These are phyloP conservation scores for Phoenicopterus ruber DNA, from an alignment of 2,113 vertebrate species.

Conservation along the genomic window DNA sequence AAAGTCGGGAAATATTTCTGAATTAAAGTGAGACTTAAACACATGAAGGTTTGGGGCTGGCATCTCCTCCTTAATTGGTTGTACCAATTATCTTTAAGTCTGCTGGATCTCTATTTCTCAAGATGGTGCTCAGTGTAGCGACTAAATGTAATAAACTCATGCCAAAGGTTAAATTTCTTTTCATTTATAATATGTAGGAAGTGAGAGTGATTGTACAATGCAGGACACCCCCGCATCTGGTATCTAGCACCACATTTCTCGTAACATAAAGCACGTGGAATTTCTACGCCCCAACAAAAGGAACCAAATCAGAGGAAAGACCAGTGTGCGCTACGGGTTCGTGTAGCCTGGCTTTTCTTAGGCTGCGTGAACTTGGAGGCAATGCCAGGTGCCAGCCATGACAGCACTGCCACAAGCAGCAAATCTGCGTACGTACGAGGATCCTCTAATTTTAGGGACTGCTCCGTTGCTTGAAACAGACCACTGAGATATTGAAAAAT, in stretches of 20 bases:
- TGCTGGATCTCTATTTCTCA: background rate
- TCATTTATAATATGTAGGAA: background rate
- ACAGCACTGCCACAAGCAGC: background rate
- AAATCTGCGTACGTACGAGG: background rate
- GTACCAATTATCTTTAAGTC: background rate
- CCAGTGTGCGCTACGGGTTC: background rate
- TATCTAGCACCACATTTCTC: background rate
- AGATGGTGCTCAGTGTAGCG: background rate
- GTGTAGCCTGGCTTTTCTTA: background rate
- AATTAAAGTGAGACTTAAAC: background rate
- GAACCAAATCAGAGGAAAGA: background rate
- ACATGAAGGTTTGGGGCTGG: background rate
- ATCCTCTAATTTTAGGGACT: background rate
- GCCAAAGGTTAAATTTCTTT: background rate
- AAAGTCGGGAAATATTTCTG: background rate
- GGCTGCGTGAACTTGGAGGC: background rate
- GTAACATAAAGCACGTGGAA: background rate
- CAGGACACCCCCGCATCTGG: accelerated
- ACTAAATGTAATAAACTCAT: background rate
- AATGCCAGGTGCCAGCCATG: background rate
- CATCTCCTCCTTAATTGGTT: background rate
- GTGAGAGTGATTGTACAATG: background rate
- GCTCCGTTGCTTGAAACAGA: background rate
- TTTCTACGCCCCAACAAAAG: background rate
- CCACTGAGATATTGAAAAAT: background rate